Base-by-base conservation (phyloP, 2,888 invertebrate species). In the Apamea anceps region DNA sequence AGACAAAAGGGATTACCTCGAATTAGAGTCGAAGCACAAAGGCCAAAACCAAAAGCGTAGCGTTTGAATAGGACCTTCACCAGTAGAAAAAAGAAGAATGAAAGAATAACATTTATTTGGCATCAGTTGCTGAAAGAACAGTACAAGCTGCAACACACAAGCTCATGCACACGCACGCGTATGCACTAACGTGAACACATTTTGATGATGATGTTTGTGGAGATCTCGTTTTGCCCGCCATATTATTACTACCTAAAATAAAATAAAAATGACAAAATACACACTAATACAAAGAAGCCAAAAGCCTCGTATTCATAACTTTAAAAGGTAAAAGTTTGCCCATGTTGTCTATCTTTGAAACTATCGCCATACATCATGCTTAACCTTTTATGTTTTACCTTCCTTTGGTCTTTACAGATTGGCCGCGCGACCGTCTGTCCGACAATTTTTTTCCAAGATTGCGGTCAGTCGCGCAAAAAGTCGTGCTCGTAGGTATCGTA, bases 11-110 rank as follows among this genome's bases (percentile, higher is more conserved):
- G 21, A 57, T 45, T 48, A 65, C 18, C 8, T 18, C 28, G 12
- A 71, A 45, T n/a, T 15, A n/a, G 15, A n/a, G 51, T 62, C 54
- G 28, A 65, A 71, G 32, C n/a, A 32, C 32, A 71, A 79, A 79
- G 18, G 18, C 7, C 28, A n/a, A 57, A 32, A 32, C 32, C 32
- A 32, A 3, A 48, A 25, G n/a, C 18, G n/a, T 13, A 15, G 21
- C 5, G 13, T 77, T 66, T 77, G 45, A 2, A 10, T n/a, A 71
- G 18, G 32, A 45, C 1, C 45, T 12, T 60, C n/a, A 13, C n/a
- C n/a, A n/a, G 45, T 32, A 32, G 32, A 32, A 32, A 32, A 2
- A 32, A 32, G 2, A 32, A 32, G 32, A 32, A 32, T 1, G 25
- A 42, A 54, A 7, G 8, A 66, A 37, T 37, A 37, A 37, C 25